phyloP scores from a whole-genome alignment of 2,888 invertebrate genomes.

The Caenorhabditis becei region DNA sequence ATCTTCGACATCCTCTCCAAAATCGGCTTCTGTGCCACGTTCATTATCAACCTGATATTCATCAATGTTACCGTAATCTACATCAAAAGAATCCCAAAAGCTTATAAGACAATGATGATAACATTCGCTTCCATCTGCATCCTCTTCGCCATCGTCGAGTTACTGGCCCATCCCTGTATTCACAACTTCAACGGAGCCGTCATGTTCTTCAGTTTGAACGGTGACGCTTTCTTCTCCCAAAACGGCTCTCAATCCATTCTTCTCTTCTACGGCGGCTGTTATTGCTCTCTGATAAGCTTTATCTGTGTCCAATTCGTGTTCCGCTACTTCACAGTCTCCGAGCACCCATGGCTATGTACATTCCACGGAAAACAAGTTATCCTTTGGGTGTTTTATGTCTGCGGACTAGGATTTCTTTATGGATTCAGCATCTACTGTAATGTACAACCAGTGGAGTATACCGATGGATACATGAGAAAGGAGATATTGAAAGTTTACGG shows the following conservation, averaged over 20 bases:
- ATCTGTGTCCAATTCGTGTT: background rate
- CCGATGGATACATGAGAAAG: conserved; percentile 1
- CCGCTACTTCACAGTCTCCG: background rate
- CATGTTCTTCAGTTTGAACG: background rate
- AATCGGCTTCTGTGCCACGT: background rate
- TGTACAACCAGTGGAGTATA: background rate
- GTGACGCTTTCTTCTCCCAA: background rate
- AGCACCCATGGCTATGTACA: background rate
- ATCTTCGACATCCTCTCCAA: background rate
- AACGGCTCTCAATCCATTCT: background rate
- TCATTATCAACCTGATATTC: background rate
- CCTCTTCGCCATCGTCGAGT: background rate
- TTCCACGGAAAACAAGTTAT: background rate
- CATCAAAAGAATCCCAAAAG: background rate
- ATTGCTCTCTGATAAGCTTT: background rate
- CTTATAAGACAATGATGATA: background rate
- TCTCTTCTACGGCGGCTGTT: background rate
- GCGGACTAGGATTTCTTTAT: background rate
- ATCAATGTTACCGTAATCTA: background rate
- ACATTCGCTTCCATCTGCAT: background rate
- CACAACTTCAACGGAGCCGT: background rate
- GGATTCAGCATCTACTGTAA: background rate
- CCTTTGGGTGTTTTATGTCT: background rate
- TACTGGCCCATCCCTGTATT: background rate
- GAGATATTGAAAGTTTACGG: background rate